Evolutionary conservation across 2,113 vertebrate genomes (phyloP), one percentile per base, ranked within the genome.

Genomic region (Lasiurus borealis): DNA sequence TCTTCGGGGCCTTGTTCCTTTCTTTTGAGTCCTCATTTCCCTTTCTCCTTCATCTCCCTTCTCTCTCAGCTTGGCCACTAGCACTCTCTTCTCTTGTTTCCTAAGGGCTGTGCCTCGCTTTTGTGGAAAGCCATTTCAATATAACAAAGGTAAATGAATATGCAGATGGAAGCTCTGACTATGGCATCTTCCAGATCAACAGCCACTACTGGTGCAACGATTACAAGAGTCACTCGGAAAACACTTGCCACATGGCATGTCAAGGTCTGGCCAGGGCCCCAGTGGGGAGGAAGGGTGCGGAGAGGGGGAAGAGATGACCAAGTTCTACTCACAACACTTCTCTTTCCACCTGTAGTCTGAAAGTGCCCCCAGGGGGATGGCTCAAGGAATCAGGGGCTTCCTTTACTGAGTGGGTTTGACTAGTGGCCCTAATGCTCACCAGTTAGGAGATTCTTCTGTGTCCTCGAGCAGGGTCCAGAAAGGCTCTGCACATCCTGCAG

Each of bases 181-280:
- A 76, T 0, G 72, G 96, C 31, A 91, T 97, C 93, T 98, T 98
- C 96, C 98, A 98, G 96, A 98, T 98, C 92, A 98, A 97, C 91
- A 98, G 97, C 80, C 98, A 88, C 21, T 94, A 86, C 85, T 98
- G 98, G 97, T 98, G 97, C 50, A 59, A 90, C 0, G 62, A 97
- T 0, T 0, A 75, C 2, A 9, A 0, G 31, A 97, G 77, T 27
- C 86, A 92, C 54, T 94, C 57, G 0, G 75, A 92, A 27, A 94
- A 95, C 86, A 5, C 23, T 31, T 98, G 97, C 72, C 76, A 44
- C 0, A 0, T 82, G 6, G 73, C 94, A 12, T 98, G 95, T 66
- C 29, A 77, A 94, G 93, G 97, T 95, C 48, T 57, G 68, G 6
- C 76, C 18, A 13, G 85, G 95, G 88, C 29, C 72, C 34, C n/a